Evolutionary conservation across 2,888 invertebrate genomes (phyloP).

Genomic region (Volucella bombylans): DNA sequence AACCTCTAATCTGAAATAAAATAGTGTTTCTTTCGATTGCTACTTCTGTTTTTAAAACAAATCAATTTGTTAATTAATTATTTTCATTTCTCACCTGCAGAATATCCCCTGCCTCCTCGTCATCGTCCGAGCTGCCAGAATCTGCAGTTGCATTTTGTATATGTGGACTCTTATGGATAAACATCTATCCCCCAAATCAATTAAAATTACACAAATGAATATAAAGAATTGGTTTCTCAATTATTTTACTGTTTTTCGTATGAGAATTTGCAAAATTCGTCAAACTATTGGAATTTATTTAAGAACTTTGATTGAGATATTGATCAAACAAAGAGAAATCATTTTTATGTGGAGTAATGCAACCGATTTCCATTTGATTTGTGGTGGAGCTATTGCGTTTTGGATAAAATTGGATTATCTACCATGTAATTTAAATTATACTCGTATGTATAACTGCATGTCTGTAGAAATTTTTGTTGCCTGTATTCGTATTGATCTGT

Average conservation of each 20-base stretch:
- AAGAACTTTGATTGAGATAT: slow-evolving; percentile 44
- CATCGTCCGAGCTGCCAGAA: slow-evolving; percentile 85
- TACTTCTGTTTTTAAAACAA: slow-evolving; percentile 1
- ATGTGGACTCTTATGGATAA: slow-evolving; percentile 83
- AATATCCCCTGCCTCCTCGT: slow-evolving; percentile 84
- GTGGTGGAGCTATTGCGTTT: neutral
- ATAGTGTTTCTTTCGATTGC: neutral
- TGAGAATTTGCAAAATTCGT: slow-evolving; percentile 48
- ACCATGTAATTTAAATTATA: too few species aligned
- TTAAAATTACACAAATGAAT: slow-evolving; percentile 69
- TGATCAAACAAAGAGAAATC: slow-evolving; percentile 65
- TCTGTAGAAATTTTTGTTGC: too few species aligned
- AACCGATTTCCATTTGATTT: slow-evolving; percentile 2
- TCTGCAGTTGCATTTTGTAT: slow-evolving; percentile 82
- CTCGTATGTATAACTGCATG: too few species aligned
- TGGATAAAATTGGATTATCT: too few species aligned
- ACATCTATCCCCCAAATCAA: slow-evolving; percentile 81
- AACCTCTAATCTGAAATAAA: slow-evolving; percentile 13
- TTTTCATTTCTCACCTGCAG: slow-evolving; percentile 78
- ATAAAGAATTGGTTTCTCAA: slow-evolving; percentile 16
- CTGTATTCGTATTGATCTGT: too few species aligned
- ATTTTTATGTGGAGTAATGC: slow-evolving; percentile 23
- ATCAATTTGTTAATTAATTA: neutral
- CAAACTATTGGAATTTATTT: slow-evolving; percentile 59
- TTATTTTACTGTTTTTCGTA: slow-evolving; percentile 48